Evolutionary conservation across 2,888 invertebrate species (phyloP), one percentile per base, ranked within the genome.

Genomic region (Melanchra persicariae): DNA sequence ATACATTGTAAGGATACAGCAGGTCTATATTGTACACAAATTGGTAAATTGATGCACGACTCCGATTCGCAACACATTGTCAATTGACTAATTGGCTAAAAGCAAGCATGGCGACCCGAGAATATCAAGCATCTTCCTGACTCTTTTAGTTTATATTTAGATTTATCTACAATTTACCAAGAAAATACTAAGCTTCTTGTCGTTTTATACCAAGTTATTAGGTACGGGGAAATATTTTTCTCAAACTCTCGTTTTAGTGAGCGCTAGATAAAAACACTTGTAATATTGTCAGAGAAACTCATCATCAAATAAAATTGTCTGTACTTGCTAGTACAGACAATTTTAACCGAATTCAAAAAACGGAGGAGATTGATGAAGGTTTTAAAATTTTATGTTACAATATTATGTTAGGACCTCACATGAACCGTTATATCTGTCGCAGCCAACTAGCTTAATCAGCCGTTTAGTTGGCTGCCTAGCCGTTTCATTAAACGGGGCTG

Each of bases 1-100:
- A 26, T 26, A 62, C 34, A 52, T 59, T 26, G 51, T 68, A 72
- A 60, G 72, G 69, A 62, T 54, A 74, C 70, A 69, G 66, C 81
- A 71, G 67, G 67, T 68, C 69, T 43, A 68, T 75, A 85, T 85
- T 87, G 84, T 86, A 77, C 78, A 73, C 72, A 86, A 85, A 89
- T 88, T 87, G 85, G n/a, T 85, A 87, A 89, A 90, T 90, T 88
- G 90, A 70, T 81, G 78, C 72, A 80, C 76, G 77, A 77, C 69
- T 68, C 62, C n/a, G 51, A 62, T 63, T 72, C 70, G 72, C 73
- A 77, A 73, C 62, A 70, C 68, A 73, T 72, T 65, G 43, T 66
- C 85, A 88, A 89, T 88, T 89, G 87, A 77, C 70, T 86, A 87
- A 87, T 84, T 71, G 81, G 65, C 73, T 77, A 78, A 82, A 81